Base-by-base conservation (phyloP, 1,140 invertebrate genomes). In the Caenorhabditis inopinata region DNA sequence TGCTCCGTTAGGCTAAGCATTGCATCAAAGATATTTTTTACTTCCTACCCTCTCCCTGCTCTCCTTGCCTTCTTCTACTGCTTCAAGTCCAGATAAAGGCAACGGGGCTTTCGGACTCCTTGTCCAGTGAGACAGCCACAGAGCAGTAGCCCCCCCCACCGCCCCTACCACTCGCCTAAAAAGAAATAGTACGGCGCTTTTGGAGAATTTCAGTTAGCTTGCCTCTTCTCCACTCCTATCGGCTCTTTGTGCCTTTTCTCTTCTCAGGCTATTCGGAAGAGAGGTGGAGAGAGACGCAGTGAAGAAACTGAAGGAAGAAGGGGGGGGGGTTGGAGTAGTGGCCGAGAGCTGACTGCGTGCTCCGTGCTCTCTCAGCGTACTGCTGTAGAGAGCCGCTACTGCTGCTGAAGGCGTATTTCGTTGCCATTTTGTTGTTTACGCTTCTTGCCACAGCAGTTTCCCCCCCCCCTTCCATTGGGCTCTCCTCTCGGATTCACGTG, bases 191-290 rank as follows among this genome's bases (percentile, higher is more conserved):
- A 68, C n/a, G 32, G 0, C 27, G 38, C 38, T 38, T 18, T 18
- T 4, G 58, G 58, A 68, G 58, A 68, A n/a, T 68, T 23, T 68
- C 27, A 42, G 58, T 29, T 68, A 42, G 58, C 47, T 35, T 53
- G 14, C 27, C 21, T 35, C 48, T 23, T 23, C 23, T 25, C 27
- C 48, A 23, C 29, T 38, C 47, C 46, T 21, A 38, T 51, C 11
- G 32, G 27, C 75, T 51, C 48, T 76, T 76, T 51, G 46, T 76
- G 25, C 48, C 18, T 51, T 76, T 76, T 51, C 48, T 76, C 75
- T 51, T 76, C 75, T 51, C 74, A 2, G 32, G 42, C 47, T 42
- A 18, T 48, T 75, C 27, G 74, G 47, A 75, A 45, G 45, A 18
- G 29, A n/a, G 74, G 12, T 38, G 42, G 11, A 23, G 62, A 35